Conservation (phyloP, 2,797 vertebrate genomes). For the Cryptoblepharus egeriae region DNA sequence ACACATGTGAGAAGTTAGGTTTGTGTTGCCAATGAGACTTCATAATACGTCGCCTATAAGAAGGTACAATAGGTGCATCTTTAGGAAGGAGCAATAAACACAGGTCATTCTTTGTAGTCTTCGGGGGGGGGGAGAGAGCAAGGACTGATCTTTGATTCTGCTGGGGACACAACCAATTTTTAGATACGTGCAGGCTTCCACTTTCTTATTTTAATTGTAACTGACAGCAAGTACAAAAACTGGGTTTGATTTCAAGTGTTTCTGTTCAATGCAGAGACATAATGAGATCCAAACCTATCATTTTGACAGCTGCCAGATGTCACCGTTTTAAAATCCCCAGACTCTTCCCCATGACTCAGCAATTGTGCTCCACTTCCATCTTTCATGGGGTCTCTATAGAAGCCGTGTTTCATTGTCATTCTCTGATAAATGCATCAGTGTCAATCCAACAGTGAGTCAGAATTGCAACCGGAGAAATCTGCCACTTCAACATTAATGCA, state of each 20-base stretch:
- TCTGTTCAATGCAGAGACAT: conserved; percentile 23
- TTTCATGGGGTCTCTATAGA: conserved; percentile 27
- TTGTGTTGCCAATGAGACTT: too few species aligned
- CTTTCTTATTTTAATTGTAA: conserved; percentile 2
- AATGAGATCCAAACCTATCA: conserved; percentile 22
- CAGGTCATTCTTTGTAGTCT: neutral
- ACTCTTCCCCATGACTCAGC: conserved; percentile 28
- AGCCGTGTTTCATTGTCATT: conserved; percentile 31
- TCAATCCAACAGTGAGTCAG: conserved; percentile 32
- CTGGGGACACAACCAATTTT: neutral
- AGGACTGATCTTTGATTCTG: neutral
- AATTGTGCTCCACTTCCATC: conserved; percentile 24
- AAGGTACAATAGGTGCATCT: neutral
- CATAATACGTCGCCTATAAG: too few species aligned
- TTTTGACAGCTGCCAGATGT: conserved; percentile 29
- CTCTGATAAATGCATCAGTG: conserved; percentile 28
- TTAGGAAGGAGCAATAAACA: too few species aligned
- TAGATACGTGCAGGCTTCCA: neutral
- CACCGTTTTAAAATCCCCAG: conserved; percentile 39
- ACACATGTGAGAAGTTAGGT: too few species aligned
- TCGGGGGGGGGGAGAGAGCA: neutral
- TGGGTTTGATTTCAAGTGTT: conserved; percentile 1
- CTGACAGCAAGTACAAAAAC: conserved; percentile 2
- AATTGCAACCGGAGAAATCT: conserved; percentile 15
- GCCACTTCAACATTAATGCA: conserved; percentile 22